These are phyloP conservation scores for Eubucco bourcierii DNA, from an alignment of 2,113 vertebrate genomes.

Conservation along the genomic window DNA sequence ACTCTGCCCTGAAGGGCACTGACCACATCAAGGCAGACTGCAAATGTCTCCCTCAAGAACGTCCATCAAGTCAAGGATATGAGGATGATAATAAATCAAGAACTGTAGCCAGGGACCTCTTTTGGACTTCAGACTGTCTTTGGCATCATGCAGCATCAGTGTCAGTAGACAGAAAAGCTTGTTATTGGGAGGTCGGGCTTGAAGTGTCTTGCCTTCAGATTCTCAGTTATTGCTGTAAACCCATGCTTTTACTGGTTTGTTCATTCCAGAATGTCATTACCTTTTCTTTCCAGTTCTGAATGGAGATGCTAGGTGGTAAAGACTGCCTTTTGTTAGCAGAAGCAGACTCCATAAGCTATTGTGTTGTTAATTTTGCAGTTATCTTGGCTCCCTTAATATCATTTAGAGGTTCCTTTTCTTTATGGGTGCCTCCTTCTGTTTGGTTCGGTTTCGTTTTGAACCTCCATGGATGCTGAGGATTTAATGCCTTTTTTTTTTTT, in stretches of 20 bases:
- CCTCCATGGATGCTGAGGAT: not conserved
- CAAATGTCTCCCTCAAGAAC: not conserved
- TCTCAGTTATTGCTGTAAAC: not conserved
- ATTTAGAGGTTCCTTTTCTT: slow-evolving; percentile 23
- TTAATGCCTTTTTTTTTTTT: slow-evolving; percentile 33
- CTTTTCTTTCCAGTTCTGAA: not conserved
- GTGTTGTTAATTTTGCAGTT: slow-evolving; percentile 38
- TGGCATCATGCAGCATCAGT: fast-evolving
- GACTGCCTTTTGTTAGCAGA: slow-evolving; percentile 28
- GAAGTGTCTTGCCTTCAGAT: not conserved
- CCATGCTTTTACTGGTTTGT: not conserved
- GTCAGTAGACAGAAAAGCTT: not conserved
- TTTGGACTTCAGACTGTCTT: not conserved
- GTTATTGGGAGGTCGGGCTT: not conserved
- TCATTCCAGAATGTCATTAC: not conserved
- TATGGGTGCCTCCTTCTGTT: not conserved
- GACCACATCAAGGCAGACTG: not conserved
- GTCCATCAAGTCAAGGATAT: fast-evolving
- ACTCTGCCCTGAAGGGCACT: not conserved
- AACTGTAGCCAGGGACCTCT: not conserved
- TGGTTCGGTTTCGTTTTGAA: slow-evolving; percentile 36
- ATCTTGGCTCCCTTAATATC: slow-evolving; percentile 26
- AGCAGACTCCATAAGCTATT: slow-evolving; percentile 10
- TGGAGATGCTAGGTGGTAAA: not conserved
- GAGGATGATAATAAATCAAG: not conserved